Evolutionary conservation across 2,797 vertebrate genomes (phyloP).

Genomic region (Carcharodon carcharias): DNA sequence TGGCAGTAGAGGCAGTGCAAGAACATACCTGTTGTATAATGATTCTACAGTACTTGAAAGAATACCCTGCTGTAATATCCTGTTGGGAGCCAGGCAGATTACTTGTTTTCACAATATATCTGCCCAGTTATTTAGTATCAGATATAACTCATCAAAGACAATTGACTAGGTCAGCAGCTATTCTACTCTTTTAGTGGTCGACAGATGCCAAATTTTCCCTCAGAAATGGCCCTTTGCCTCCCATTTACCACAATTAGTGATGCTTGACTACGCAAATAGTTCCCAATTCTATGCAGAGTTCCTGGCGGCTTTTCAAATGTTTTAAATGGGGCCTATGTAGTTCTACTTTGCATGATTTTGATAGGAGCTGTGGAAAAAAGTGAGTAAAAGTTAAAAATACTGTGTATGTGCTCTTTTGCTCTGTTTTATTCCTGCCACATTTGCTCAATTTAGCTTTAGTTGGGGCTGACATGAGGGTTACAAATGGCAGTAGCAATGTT

Average conservation of each 20-base stretch:
- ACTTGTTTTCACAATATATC: not conserved
- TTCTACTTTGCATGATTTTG: not conserved
- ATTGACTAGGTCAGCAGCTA: not conserved
- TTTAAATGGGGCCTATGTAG: not conserved
- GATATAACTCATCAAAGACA: not conserved
- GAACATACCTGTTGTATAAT: not conserved
- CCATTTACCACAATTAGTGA: not conserved
- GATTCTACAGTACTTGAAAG: not conserved
- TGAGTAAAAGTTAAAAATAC: not conserved
- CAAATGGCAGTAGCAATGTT: no score
- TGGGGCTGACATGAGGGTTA: not conserved
- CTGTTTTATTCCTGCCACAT: not conserved
- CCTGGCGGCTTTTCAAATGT: not conserved
- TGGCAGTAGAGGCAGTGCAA: not conserved
- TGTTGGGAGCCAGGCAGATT: conserved; percentile 1
- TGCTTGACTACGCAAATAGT: not conserved
- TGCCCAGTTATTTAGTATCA: not conserved
- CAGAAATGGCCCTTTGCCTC: not conserved
- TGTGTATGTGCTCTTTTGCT: not conserved
- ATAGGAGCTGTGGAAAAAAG: not conserved
- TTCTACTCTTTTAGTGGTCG: not conserved
- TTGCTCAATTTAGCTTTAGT: not conserved
- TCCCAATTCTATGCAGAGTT: not conserved
- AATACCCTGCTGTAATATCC: not conserved
- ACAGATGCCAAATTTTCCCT: not conserved